Percentiles rank a stretch among this genome's conserved stretches.
Conservation (phyloP, 2,113 vertebrate genomes). For the Misgurnus mizolepis region DNA sequence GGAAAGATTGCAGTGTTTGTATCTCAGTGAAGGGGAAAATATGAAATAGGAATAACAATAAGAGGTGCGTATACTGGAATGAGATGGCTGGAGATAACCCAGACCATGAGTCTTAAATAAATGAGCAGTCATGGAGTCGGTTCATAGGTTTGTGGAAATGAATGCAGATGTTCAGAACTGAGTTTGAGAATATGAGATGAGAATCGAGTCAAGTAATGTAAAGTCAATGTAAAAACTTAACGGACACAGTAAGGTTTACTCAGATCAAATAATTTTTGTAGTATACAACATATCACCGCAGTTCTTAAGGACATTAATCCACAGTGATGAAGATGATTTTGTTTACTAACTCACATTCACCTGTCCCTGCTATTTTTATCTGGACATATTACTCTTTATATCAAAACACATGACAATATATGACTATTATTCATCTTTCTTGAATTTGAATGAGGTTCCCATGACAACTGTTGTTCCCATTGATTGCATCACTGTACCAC, state of each 20-base stretch:
- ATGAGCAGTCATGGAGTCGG: constrained; percentile 6
- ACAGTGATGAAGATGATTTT: neutral
- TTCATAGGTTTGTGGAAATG: constrained; percentile 8
- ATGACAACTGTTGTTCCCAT: constrained; percentile 20
- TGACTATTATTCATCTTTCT: constrained; percentile 6
- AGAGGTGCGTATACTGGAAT: constrained; percentile 16
- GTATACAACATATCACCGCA: neutral
- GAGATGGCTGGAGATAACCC: constrained; percentile 23
- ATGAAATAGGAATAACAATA: constrained; percentile 17
- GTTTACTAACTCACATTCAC: neutral
- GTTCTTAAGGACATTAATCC: neutral
- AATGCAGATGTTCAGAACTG: constrained; percentile 21
- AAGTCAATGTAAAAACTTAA: neutral
- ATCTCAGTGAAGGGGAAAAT: constrained; percentile 30
- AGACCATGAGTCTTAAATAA: constrained; percentile 38
- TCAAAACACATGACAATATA: constrained; percentile 6
- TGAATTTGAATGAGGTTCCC: constrained; percentile 6
- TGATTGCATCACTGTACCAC: neutral
- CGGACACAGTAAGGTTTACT: neutral
- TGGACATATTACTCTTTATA: neutral
- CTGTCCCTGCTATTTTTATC: neutral
- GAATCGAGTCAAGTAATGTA: neutral
- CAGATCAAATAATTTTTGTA: neutral
- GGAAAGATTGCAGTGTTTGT: constrained; percentile 31
- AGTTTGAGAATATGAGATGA: constrained; percentile 8